Conservation (phyloP, 2,888 invertebrate species). For the Uropetala carovei region DNA sequence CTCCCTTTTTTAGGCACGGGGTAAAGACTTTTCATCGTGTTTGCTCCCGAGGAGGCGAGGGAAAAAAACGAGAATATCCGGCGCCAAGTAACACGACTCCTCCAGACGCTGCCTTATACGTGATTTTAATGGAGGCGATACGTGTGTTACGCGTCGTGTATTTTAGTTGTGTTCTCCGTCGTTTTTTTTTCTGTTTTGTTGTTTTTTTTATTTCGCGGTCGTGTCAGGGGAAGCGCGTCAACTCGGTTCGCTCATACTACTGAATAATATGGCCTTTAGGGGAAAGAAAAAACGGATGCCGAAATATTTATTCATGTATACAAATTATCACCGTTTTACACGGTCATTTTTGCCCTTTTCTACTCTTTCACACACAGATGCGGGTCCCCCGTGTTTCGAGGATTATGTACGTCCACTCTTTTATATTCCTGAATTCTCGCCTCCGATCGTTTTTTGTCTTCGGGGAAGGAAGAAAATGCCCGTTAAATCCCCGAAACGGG, state of each 20-base stretch:
- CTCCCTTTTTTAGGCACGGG: constrained; percentile 35
- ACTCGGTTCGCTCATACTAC: background rate
- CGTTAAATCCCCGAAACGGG: background rate
- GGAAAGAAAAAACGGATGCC: background rate
- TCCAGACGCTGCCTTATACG: constrained; percentile 43
- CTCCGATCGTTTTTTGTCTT: background rate
- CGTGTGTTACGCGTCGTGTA: background rate
- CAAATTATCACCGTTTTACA: constrained; percentile 57
- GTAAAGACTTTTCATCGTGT: constrained; percentile 21
- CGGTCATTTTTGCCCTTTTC: background rate
- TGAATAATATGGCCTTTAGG: constrained; percentile 44
- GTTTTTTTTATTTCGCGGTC: constrained; percentile 9
- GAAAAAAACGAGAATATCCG: constrained; percentile 33
- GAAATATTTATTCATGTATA: constrained; percentile 61
- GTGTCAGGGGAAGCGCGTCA: background rate
- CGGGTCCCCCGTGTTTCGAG: background rate
- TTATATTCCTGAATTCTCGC: background rate
- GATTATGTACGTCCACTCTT: background rate
- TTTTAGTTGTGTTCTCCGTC: too few relatives aligned
- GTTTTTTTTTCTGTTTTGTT: background rate
- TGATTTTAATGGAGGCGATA: constrained; percentile 55
- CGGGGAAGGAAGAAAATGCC: background rate
- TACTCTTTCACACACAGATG: background rate
- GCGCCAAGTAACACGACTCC: constrained; percentile 37
- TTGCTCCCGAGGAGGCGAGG: constrained; percentile 15